Percentiles rank a stretch among this genome's conserved stretches.
Conservation (phyloP, 2,113 vertebrate species). For the Microcebus jonahi region DNA sequence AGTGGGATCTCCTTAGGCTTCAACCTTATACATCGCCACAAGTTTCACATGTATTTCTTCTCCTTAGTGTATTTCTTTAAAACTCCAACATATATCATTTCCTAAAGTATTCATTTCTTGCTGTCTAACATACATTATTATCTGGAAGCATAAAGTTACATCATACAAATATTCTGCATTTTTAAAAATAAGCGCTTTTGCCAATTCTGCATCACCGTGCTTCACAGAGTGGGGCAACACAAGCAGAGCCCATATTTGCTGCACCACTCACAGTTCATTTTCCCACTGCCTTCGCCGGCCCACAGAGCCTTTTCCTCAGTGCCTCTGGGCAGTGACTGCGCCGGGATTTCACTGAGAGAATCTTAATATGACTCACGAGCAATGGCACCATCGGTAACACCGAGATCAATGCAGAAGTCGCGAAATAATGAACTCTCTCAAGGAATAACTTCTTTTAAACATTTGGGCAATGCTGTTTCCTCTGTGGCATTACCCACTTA, state of each 20-base stretch:
- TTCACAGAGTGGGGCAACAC: slow-evolving; percentile 67
- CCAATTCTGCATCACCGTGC: no score
- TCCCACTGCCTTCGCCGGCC: slow-evolving; percentile 46
- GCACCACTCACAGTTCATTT: slow-evolving; percentile 11
- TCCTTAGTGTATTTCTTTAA: slow-evolving; percentile 70
- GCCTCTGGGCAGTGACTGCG: slow-evolving; percentile 78
- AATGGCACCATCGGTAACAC: slow-evolving; percentile 81
- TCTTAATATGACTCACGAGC: slow-evolving; percentile 63
- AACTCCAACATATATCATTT: slow-evolving; percentile 62
- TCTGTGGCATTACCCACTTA: slow-evolving; percentile 48
- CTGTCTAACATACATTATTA: slow-evolving; percentile 72
- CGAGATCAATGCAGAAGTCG: slow-evolving; percentile 71
- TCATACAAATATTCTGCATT: slow-evolving; percentile 74
- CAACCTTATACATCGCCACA: slow-evolving; percentile 51
- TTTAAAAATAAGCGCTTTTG: no score
- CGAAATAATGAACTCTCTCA: slow-evolving; percentile 62
- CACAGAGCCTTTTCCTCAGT: slow-evolving; percentile 64
- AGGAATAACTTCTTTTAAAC: slow-evolving; percentile 54
- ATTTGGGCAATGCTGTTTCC: slow-evolving; percentile 64
- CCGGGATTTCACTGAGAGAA: slow-evolving; percentile 75
- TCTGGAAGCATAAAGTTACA: slow-evolving; percentile 80
- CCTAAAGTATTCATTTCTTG: slow-evolving; percentile 63
- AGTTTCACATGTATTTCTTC: slow-evolving; percentile 77
- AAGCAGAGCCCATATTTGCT: slow-evolving; percentile 46
- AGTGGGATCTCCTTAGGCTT: slow-evolving; percentile 50